A percentile compares a stretch with the other conserved stretches of the same genome.
Evolutionary conservation across 1,140 invertebrate species (phyloP).

Genomic region (Solenopsis invicta): DNA sequence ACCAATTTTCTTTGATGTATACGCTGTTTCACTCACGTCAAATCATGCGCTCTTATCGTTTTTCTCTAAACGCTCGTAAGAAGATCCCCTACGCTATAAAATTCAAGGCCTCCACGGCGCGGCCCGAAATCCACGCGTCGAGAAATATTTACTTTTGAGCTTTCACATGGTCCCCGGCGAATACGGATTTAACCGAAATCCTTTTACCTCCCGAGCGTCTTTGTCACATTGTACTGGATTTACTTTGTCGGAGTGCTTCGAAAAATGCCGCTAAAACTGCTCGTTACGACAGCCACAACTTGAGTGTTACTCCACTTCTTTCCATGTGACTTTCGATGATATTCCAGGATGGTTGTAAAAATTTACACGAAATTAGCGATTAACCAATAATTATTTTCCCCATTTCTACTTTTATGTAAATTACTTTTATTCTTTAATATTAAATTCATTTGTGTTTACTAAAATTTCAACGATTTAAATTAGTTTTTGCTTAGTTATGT

Average conservation of each 20-base stretch:
- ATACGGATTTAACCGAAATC: conserved; percentile 73
- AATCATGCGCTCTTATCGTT: conserved; percentile 20
- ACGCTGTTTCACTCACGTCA: background rate
- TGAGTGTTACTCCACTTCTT: background rate
- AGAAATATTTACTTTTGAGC: conserved; percentile 72
- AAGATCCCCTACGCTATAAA: conserved; percentile 39
- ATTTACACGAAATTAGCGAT: background rate
- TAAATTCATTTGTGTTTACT: background rate
- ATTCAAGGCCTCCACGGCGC: conserved; percentile 24
- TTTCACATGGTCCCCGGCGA: conserved; percentile 50
- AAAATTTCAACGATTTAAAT: background rate
- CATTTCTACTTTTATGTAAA: background rate
- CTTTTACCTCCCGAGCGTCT: conserved; percentile 63
- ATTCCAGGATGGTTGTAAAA: background rate
- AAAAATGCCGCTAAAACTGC: conserved; percentile 52
- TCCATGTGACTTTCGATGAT: background rate
- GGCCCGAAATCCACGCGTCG: conserved; percentile 64
- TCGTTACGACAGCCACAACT: conserved; percentile 13
- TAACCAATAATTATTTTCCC: background rate
- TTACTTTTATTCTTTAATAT: conserved; percentile 8
- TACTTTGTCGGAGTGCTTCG: conserved; percentile 56
- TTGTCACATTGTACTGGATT: conserved; percentile 66
- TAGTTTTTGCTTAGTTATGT: background rate
- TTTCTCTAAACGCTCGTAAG: conserved; percentile 47
- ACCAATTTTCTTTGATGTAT: conserved; percentile 17